Conservation (phyloP, 2,888 invertebrate genomes). For the Latheticus oryzae region DNA sequence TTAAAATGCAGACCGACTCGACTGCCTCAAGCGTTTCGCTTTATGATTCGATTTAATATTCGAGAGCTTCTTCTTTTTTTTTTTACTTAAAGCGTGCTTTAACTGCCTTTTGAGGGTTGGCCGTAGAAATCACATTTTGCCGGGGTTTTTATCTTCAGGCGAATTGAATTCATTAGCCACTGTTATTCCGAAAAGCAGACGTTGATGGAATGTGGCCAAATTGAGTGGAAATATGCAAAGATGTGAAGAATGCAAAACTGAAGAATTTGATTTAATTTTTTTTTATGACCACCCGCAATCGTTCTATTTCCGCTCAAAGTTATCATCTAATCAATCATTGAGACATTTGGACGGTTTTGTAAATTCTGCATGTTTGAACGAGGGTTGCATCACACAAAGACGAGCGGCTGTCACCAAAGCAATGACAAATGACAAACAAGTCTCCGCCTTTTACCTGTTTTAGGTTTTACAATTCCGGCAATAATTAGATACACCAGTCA, state of each 20-base stretch:
- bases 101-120: neutral
- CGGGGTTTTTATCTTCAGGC: neutral
- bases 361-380: constrained; percentile 21
- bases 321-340: no score
- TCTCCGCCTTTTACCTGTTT: constrained; percentile 38
- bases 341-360: constrained; percentile 18
- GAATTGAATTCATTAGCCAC: constrained; percentile 5
- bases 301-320: no score
- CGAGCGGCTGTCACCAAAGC: constrained; percentile 35
- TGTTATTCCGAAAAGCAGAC: constrained; percentile 4
- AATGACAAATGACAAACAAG: constrained; percentile 26
- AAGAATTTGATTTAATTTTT: no score
- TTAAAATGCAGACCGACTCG: constrained; percentile 24
- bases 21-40: constrained; percentile 6
- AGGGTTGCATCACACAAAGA: constrained; percentile 29
- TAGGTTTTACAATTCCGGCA: neutral
- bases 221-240: no score
- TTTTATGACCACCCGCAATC: constrained; percentile 1
- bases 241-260: no score
- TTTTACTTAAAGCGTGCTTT: constrained; percentile 1
- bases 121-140: constrained; percentile 4
- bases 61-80: neutral
- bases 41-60: constrained; percentile 13
- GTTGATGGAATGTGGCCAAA: no score
- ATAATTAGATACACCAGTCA: constrained; percentile 23